Evolutionary conservation across 2,113 vertebrate species (phyloP).

Genomic region (Coptodon bakossiorum): DNA sequence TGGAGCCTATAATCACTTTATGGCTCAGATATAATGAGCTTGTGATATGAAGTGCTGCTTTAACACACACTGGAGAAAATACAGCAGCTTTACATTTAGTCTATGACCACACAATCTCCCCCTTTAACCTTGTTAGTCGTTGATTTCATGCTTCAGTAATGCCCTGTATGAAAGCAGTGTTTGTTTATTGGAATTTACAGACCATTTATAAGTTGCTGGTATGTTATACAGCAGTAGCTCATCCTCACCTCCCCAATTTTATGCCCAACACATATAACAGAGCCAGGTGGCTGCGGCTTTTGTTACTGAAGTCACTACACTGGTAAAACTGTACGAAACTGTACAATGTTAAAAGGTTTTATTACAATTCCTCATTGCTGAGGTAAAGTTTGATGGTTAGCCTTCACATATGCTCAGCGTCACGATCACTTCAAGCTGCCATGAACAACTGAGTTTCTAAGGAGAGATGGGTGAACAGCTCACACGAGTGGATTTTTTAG

Average conservation of each 20-base stretch:
- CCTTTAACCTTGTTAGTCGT: constrained; percentile 24
- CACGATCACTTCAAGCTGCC: neutral
- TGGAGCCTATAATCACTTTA: constrained; percentile 65
- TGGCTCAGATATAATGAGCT: constrained; percentile 64
- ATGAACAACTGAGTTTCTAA: neutral
- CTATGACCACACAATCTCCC: constrained; percentile 36
- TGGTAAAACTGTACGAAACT: fast-evolving
- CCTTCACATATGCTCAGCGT: neutral
- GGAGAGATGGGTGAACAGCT: neutral
- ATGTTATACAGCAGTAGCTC: neutral
- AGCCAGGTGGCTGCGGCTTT: neutral
- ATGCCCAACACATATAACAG: neutral
- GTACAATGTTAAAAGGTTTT: neutral
- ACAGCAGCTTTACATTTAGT: constrained; percentile 33
- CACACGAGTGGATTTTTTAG: neutral
- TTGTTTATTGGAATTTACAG: constrained; percentile 41
- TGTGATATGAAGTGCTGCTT: constrained; percentile 59
- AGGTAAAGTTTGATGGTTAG: neutral
- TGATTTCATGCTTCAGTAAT: constrained; percentile 16
- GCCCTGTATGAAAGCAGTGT: neutral
- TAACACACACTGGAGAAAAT: constrained; percentile 48
- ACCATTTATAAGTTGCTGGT: neutral
- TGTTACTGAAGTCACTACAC: neutral
- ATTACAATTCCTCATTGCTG: neutral
- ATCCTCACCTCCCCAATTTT: neutral